Evolutionary conservation across 2,113 vertebrate species (phyloP), one percentile per base, ranked within the genome.

Genomic region (Varanus salvator): DNA sequence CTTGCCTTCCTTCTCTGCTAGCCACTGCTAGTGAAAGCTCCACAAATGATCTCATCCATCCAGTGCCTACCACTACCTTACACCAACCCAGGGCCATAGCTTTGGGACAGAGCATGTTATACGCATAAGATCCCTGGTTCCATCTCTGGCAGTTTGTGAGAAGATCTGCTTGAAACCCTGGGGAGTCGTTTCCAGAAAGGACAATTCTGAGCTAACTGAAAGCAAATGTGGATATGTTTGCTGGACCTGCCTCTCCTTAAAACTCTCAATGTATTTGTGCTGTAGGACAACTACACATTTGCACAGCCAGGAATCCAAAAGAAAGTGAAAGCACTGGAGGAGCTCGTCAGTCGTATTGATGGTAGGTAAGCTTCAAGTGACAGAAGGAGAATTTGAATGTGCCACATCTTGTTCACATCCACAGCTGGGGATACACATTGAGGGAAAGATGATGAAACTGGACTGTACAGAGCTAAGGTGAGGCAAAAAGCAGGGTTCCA

Each of bases 231-330:
- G 25, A 57, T 38, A 29, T 71, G 31, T 80, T 57, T 75, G 11
- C 82, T 90, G 48, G 57, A 85, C 85, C 87, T 91, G 38, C 87
- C 91, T 34, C 44, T 82, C n/a, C 76, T 91, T 68, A 92, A 34
- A 92, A 88, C 85, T 68, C 1, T 0, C 9, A 38, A n/a, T 80
- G 76, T 94, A 1, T 96, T 74, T 91, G 44, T 1, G 83, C 86
- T 57, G 21, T 95, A 99, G 98, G 98, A 99, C 95, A 99, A 99
- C 96, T 99, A 99, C 97, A 99, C 99, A 1, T 99, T 99, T 92
- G 99, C 99, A 90, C 99, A 99, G 94, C 99, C 99, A 0, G 99
- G 99, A 25, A 99, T 99, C 96, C 99, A 99, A 97, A 99, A 98
- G 96, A 99, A 99, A 93, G 99, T 99, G 91, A 99, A 99, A 95